Conservation (phyloP, 2,113 vertebrate genomes). For the Myodes glareolus region DNA sequence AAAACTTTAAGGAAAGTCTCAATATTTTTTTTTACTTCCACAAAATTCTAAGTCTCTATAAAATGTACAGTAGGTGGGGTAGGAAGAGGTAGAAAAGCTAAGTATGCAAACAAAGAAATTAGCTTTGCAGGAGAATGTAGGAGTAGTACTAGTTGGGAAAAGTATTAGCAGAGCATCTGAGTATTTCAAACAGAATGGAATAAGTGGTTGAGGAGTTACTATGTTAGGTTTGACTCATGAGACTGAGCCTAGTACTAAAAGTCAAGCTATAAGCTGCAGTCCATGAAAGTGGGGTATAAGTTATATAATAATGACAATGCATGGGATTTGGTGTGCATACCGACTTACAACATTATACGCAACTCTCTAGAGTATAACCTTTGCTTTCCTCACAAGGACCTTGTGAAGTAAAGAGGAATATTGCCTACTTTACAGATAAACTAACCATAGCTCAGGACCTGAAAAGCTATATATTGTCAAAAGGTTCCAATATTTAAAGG, state of each 20-base stretch:
- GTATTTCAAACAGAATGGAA: conserved; percentile 20
- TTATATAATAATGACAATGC: not conserved
- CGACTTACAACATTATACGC: conserved; percentile 1
- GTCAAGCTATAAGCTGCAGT: not conserved
- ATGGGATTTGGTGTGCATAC: not conserved
- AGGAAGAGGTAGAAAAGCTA: not conserved
- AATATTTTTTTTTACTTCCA: not conserved
- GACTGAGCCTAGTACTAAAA: not conserved
- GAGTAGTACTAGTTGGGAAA: not conserved
- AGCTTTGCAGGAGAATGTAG: not conserved
- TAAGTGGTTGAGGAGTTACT: not conserved
- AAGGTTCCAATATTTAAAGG: not conserved
- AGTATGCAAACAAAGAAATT: not conserved
- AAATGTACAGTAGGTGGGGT: not conserved
- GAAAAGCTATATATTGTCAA: conserved; percentile 18
- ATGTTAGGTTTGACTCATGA: not conserved
- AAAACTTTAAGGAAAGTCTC: not conserved
- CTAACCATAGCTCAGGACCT: conserved; percentile 28
- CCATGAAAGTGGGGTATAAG: not conserved
- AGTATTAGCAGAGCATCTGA: not conserved
- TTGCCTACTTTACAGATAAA: conserved; percentile 25
- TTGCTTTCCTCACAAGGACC: not conserved
- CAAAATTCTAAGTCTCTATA: not conserved
- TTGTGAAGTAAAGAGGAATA: conserved; percentile 7
- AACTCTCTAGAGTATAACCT: not conserved